Percentiles rank a stretch among this genome's conserved stretches.
phyloP scores from a whole-genome alignment of 2,797 vertebrate genomes.

The Lacerta bilineata region DNA sequence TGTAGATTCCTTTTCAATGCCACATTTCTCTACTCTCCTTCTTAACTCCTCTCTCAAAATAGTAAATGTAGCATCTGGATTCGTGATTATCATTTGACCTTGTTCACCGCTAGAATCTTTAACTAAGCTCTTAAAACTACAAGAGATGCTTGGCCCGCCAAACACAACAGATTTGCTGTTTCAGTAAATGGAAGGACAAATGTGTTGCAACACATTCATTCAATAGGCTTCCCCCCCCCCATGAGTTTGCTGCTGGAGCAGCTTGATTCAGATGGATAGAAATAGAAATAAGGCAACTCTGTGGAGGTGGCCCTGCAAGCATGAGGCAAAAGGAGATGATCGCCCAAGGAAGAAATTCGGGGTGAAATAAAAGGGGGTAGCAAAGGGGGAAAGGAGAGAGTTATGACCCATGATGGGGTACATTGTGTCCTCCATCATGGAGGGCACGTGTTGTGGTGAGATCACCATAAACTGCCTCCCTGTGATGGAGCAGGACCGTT shows the following conservation, averaged over 20 bases:
- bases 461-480: too few relatives aligned
- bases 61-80: background rate
- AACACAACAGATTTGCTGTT: background rate
- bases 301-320: background rate
- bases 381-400: too few relatives aligned
- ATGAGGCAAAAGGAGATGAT: background rate
- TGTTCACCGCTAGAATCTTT: background rate
- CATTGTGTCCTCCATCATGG: too few relatives aligned
- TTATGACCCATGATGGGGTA: background rate
- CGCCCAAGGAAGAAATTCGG: background rate
- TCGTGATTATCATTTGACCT: background rate
- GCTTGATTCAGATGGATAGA: background rate
- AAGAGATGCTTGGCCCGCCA: background rate
- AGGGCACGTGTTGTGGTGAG: too few relatives aligned
- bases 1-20: background rate
- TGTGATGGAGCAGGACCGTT: too few relatives aligned
- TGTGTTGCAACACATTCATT: background rate
- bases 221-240: background rate
- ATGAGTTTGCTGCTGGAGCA: background rate
- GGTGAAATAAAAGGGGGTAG: background rate
- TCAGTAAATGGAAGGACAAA: background rate
- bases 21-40: background rate
- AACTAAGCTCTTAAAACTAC: background rate
- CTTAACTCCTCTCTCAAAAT: background rate
- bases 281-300: background rate